Evolutionary conservation across 2,888 invertebrate genomes (phyloP).

Genomic region (Acrobasis consociella): DNA sequence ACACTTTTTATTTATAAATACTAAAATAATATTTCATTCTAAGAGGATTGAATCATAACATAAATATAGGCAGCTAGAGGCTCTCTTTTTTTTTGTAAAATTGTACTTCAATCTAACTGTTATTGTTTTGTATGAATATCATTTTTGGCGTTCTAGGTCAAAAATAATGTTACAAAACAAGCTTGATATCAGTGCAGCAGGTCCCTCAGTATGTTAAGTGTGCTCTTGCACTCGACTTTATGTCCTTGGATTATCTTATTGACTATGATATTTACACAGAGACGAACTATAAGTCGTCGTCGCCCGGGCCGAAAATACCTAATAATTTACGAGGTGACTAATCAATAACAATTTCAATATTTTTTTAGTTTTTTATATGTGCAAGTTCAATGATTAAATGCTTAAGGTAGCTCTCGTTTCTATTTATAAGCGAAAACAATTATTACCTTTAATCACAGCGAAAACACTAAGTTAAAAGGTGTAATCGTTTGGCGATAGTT

Average conservation of each 20-base stretch:
- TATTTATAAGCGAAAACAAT: constrained; percentile 47
- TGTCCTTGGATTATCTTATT: neutral
- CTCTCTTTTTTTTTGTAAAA: no score
- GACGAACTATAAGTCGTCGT: neutral
- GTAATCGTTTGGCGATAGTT: constrained; percentile 16
- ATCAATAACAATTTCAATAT: constrained; percentile 35
- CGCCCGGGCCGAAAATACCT: constrained; percentile 42
- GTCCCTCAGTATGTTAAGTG: no score
- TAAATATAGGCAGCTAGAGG: no score
- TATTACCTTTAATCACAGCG: constrained; percentile 46
- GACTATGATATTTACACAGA: neutral
- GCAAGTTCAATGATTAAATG: constrained; percentile 59
- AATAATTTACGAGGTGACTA: constrained; percentile 42
- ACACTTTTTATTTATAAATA: no score
- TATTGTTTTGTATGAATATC: no score
- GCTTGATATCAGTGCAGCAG: no score
- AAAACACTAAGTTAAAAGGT: constrained; percentile 38
- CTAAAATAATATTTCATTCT: no score
- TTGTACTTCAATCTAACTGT: no score
- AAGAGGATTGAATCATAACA: no score
- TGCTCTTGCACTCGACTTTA: no score
- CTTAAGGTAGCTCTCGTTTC: constrained; percentile 41
- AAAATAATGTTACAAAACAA: no score
- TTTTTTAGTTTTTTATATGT: constrained; percentile 42
- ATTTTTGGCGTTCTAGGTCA: no score